Conservation (phyloP, 1,140 invertebrate species). For the Solenopsis invicta region DNA sequence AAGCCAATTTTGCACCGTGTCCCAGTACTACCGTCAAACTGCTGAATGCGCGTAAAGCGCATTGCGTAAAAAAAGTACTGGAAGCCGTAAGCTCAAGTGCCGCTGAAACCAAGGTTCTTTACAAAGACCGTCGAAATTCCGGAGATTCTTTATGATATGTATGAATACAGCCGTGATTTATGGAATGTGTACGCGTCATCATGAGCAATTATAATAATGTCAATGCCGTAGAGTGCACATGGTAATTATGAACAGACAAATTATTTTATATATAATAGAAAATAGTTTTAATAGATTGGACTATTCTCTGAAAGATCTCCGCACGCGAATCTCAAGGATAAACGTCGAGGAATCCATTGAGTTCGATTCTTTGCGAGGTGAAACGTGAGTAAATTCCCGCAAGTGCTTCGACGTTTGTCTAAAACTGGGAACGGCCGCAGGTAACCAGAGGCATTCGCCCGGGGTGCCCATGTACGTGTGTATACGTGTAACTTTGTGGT, state of each 20-base stretch:
- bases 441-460: slow-evolving; percentile 46
- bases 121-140: slow-evolving; percentile 19
- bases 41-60: neutral
- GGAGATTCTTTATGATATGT: slow-evolving; percentile 22
- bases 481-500: slow-evolving; percentile 33
- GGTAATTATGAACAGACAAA: neutral
- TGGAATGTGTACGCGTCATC: neutral
- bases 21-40: neutral
- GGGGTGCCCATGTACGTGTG: neutral
- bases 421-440: slow-evolving; percentile 53
- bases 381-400: slow-evolving; percentile 27
- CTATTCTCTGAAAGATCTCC: no score
- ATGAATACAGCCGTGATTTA: slow-evolving; percentile 4
- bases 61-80: slow-evolving; percentile 5
- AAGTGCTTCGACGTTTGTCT: neutral
- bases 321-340: neutral
- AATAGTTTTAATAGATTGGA: neutral
- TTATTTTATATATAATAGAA: neutral
- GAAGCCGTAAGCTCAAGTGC: neutral
- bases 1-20: slow-evolving; percentile 10
- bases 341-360: neutral
- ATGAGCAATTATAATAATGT: slow-evolving; percentile 7
- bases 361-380: neutral
- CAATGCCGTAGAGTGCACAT: neutral
- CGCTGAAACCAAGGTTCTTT: neutral